phyloP scores from a whole-genome alignment of 2,113 vertebrate species.

The Zosterops pallidus region DNA sequence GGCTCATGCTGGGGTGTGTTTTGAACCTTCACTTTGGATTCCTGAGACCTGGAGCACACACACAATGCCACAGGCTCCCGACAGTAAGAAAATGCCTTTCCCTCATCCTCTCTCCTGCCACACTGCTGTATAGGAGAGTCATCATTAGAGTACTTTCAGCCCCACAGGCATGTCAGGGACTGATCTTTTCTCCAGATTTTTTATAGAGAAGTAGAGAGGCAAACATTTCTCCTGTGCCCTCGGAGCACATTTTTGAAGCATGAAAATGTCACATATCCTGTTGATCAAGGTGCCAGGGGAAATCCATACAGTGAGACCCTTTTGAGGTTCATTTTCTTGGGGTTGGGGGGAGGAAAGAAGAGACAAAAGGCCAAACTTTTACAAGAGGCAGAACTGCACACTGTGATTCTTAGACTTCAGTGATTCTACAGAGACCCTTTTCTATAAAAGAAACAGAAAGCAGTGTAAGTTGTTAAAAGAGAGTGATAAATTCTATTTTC shows the following conservation, averaged over 20 bases:
- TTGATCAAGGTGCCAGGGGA: background rate
- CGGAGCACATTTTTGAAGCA: background rate
- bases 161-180: background rate
- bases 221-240: background rate
- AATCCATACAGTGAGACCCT: background rate
- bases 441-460: background rate
- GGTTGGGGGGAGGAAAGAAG: background rate
- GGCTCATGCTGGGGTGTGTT: fast-evolving
- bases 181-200: background rate
- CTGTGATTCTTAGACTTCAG: background rate
- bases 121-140: background rate
- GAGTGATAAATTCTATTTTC: background rate
- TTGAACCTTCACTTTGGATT: background rate
- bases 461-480: background rate
- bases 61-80: background rate
- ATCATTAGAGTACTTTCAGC: background rate
- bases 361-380: background rate
- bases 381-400: background rate
- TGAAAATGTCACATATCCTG: background rate
- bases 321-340: background rate
- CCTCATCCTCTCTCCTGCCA: fast-evolving
- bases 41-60: background rate
- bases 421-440: background rate
- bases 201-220: background rate
- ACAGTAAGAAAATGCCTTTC: background rate